phyloP scores from a whole-genome alignment of 2,797 vertebrate genomes.

The Neomorphus geoffroyi region DNA sequence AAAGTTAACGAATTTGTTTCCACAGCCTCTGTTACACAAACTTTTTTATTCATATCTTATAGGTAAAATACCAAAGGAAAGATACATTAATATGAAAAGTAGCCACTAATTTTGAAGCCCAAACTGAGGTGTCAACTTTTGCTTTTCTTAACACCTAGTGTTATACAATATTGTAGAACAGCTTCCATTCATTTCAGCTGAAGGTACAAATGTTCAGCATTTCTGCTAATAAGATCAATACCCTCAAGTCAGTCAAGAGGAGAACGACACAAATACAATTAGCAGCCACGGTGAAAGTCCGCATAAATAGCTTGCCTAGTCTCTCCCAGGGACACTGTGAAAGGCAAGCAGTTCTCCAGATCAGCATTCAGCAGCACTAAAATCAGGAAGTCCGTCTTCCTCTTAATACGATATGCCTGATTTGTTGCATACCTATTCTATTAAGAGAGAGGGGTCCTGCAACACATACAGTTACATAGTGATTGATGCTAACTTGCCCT shows the following conservation, averaged over 20 bases:
- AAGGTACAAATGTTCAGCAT: neutral
- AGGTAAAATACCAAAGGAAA: neutral
- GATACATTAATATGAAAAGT: neutral
- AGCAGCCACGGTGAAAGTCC: neutral
- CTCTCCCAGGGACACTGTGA: neutral
- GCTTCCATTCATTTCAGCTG: neutral
- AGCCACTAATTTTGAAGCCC: neutral
- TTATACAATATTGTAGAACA: neutral
- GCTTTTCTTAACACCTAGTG: neutral
- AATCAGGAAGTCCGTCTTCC: neutral
- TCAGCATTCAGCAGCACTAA: neutral
- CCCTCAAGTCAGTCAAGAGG: neutral
- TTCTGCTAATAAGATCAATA: neutral
- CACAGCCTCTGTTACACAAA: neutral
- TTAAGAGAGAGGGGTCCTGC: neutral
- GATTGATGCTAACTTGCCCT: neutral
- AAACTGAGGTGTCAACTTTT: neutral
- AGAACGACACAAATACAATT: neutral
- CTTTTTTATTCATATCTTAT: neutral
- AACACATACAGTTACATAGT: too few relatives aligned
- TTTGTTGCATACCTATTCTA: neutral
- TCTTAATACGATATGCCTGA: neutral
- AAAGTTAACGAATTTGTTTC: neutral
- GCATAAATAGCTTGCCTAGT: neutral
- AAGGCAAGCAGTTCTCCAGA: neutral